phyloP scores from a whole-genome alignment of 2,888 invertebrate genomes.

The Drosophila sordidula region DNA sequence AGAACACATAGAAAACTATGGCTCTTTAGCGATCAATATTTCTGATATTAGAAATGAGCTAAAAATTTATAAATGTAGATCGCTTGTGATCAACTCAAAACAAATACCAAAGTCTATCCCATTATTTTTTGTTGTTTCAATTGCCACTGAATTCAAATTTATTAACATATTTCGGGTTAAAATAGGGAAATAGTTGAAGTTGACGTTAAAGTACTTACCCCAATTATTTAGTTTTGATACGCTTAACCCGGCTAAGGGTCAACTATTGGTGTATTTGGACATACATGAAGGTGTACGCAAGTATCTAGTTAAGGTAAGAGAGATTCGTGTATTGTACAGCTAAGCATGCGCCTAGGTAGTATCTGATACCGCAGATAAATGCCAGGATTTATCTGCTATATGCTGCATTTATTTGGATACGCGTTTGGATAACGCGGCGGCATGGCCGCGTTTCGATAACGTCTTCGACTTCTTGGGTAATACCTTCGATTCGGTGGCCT shows the following conservation, averaged over 20 bases:
- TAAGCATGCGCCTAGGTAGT: neutral
- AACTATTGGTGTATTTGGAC: neutral
- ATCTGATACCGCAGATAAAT: slow-evolving; percentile 4
- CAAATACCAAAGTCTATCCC: too few relatives aligned
- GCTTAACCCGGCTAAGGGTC: neutral
- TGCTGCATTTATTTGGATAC: slow-evolving; percentile 21
- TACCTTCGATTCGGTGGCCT: neutral
- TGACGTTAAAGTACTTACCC: slow-evolving; percentile 7
- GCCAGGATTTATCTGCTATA: neutral
- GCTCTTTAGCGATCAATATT: too few relatives aligned
- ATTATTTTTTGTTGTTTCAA: neutral
- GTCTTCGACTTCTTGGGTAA: slow-evolving; percentile 20
- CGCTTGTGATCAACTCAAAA: too few relatives aligned
- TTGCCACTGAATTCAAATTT: slow-evolving; percentile 21
- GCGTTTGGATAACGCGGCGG: slow-evolving; percentile 5
- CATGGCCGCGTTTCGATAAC: slow-evolving; percentile 11
- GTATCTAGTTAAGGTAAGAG: neutral
- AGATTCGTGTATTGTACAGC: neutral
- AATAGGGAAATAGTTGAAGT: neutral
- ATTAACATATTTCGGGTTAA: slow-evolving; percentile 2
- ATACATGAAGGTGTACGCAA: neutral
- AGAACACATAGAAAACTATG: too few relatives aligned
- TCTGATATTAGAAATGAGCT: too few relatives aligned
- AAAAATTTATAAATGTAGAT: too few relatives aligned
- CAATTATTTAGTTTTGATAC: neutral